A percentile compares a stretch with the other conserved stretches of the same genome.
These are phyloP conservation scores for Nasonia oneida DNA, from an alignment of 2,888 invertebrate species.

Conservation along the genomic window DNA sequence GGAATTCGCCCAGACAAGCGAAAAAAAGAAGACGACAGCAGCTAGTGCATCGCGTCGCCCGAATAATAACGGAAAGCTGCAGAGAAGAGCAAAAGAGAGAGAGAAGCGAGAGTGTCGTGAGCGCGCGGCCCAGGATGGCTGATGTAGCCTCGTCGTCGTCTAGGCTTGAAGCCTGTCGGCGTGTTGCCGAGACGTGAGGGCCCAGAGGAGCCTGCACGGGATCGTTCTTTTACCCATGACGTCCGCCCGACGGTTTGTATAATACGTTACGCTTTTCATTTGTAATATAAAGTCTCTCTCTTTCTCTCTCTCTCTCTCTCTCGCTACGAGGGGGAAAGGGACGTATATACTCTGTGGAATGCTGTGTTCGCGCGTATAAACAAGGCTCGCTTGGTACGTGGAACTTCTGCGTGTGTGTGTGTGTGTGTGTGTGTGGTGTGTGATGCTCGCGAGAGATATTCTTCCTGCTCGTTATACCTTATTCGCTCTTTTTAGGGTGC, in stretches of 20 bases:
- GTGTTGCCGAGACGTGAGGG: constrained; percentile 46
- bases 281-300: neutral
- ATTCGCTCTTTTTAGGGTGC: neutral
- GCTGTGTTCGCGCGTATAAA: neutral
- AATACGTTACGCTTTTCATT: neutral
- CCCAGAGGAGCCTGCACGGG: constrained; percentile 1
- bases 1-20: constrained; percentile 1
- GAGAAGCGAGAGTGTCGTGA: neutral
- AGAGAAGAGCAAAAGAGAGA: neutral
- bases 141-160: constrained; percentile 21
- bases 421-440: neutral
- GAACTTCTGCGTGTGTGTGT: neutral
- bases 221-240: constrained; percentile 53
- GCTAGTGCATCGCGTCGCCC: neutral
- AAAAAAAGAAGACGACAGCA: neutral
- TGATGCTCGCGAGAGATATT: neutral
- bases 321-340: neutral
- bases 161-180: constrained; percentile 34
- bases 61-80: neutral
- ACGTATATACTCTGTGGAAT: neutral
- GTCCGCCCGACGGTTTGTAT: constrained; percentile 61
- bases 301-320: no score
- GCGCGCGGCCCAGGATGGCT: neutral
- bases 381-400: constrained; percentile 15
- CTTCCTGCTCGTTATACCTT: neutral